Conservation (phyloP, 2,797 vertebrate species). For the Luscinia megarhynchos region DNA sequence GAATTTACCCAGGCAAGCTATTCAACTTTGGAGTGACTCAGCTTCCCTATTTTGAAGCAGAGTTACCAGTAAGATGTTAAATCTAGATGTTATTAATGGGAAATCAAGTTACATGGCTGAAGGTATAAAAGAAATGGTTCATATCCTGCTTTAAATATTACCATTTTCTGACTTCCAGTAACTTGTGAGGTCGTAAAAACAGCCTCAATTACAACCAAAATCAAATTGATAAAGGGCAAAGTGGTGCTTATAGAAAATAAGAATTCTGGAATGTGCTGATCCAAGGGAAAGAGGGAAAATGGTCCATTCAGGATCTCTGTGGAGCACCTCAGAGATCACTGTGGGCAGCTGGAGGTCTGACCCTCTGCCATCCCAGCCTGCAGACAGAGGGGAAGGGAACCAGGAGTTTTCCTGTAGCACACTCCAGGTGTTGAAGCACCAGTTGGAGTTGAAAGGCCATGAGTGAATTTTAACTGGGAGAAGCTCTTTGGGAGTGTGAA, state of each 20-base stretch:
- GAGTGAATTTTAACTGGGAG: not conserved
- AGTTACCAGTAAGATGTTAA: not conserved
- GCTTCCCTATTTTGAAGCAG: not conserved
- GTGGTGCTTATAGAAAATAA: not conserved
- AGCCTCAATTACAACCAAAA: not conserved
- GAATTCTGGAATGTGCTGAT: not conserved
- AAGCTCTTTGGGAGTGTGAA: not conserved
- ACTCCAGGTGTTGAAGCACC: fast-evolving
- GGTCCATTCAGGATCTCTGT: not conserved
- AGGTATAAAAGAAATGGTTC: not conserved
- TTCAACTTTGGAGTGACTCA: not conserved
- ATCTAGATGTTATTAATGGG: not conserved
- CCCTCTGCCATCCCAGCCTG: not conserved
- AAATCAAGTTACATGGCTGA: not conserved
- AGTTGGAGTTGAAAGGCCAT: not conserved
- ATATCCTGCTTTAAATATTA: conserved; percentile 17
- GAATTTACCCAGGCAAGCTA: not conserved
- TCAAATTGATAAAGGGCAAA: not conserved
- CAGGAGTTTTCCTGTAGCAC: not conserved
- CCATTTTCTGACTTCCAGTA: not conserved
- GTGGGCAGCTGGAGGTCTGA: not conserved
- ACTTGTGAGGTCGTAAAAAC: not conserved
- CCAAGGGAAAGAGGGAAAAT: not conserved
- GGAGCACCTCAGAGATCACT: not conserved
- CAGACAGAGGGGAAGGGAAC: not conserved